phyloP scores from a whole-genome alignment of 2,888 invertebrate species.

The Cantharis nigra region DNA sequence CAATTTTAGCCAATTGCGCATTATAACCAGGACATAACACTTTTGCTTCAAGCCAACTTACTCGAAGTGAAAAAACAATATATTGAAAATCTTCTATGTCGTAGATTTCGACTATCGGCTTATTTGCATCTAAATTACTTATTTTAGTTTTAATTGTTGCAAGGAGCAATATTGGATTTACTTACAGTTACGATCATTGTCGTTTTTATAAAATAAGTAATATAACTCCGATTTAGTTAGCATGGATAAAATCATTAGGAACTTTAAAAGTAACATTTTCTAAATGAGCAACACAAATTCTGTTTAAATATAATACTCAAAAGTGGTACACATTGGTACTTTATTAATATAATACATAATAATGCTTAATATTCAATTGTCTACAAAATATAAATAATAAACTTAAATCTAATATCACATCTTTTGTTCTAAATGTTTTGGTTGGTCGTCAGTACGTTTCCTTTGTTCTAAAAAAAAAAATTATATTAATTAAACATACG shows the following conservation, averaged over 20 bases:
- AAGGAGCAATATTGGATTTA: neutral
- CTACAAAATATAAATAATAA: neutral
- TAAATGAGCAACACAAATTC: neutral
- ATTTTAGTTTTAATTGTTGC: neutral
- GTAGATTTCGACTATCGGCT: slow-evolving; percentile 13
- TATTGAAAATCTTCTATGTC: neutral
- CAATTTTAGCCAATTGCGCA: slow-evolving; percentile 6
- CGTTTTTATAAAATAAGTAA: neutral
- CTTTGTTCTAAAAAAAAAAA: neutral
- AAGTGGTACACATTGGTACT: neutral
- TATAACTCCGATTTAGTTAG: neutral
- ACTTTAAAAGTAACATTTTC: neutral
- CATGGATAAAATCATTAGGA: neutral
- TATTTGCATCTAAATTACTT: neutral
- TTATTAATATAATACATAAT: neutral
- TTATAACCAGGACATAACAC: slow-evolving; percentile 2
- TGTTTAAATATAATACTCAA: neutral
- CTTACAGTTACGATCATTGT: neutral
- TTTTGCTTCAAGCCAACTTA: slow-evolving; percentile 9
- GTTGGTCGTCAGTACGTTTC: neutral
- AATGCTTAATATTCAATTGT: neutral
- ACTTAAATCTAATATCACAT: neutral
- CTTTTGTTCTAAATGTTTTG: neutral
- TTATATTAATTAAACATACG: neutral
- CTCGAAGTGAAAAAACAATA: slow-evolving; percentile 5